A percentile compares a stretch with the other conserved stretches of the same genome.
Conservation (phyloP, 2,888 invertebrate species). For the Lingula anatina region DNA sequence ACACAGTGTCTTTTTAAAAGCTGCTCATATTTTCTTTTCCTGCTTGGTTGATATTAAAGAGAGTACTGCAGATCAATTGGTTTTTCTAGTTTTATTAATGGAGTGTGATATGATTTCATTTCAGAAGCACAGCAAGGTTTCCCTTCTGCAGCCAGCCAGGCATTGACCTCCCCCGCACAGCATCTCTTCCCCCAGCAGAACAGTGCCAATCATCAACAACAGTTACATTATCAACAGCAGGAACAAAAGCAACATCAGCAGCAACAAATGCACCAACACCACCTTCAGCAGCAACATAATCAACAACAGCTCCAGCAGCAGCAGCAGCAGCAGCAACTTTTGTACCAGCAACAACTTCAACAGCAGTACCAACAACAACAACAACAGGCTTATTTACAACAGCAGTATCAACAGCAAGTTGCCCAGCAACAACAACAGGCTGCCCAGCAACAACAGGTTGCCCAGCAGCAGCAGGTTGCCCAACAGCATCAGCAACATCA, state of each 20-base stretch:
- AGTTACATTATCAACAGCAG: background rate
- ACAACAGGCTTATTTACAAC: conserved; percentile 9
- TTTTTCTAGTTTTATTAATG: too few species aligned
- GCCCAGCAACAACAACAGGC: conserved; percentile 3
- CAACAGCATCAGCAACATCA: conserved; percentile 12
- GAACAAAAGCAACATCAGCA: conserved; percentile 1
- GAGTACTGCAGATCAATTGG: too few species aligned
- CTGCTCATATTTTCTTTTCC: too few species aligned
- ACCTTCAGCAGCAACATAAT: conserved; percentile 2
- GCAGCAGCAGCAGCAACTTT: background rate
- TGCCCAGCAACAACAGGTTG: conserved; percentile 12
- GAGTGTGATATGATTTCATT: too few species aligned
- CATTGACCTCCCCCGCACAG: background rate
- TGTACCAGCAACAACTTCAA: conserved; percentile 6
- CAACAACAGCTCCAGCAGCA: background rate
- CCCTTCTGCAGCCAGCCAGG: too few species aligned
- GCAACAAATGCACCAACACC: conserved; percentile 7
- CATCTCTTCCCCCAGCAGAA: conserved; percentile 2
- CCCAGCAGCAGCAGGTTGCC: conserved; percentile 6
- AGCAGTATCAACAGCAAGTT: conserved; percentile 15
- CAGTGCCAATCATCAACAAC: background rate
- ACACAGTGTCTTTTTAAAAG: too few species aligned
- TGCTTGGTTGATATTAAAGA: too few species aligned
- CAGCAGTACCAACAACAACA: conserved; percentile 12
- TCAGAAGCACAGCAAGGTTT: background rate